Evolutionary conservation across 1,140 invertebrate species (phyloP), one percentile per base, ranked within the genome.

Genomic region (Polyergus mexicanus): DNA sequence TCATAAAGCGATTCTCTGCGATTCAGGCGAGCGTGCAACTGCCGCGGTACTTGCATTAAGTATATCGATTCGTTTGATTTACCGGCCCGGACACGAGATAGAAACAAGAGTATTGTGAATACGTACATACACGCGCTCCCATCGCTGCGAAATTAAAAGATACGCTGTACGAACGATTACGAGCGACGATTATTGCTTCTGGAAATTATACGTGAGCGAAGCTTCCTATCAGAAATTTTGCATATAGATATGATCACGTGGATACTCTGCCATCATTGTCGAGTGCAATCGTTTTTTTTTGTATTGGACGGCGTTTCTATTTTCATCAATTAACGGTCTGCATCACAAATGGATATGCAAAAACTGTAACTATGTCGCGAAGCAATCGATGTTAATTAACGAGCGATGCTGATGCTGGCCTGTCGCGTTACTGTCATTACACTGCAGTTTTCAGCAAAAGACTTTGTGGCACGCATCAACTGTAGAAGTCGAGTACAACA

Each of bases 61-160:
- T 72, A 25, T 60, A 83, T 83, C 68, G 78, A 83, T 83, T 72
- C 54, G 22, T 60, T 72, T 81, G 78, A 72, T 81, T 60, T 72
- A 72, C 54, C 44, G 56, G 65, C 19, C 22, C 13, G 32, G 77
- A 68, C 44, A 32, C 22, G 19, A 4, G 38, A 7, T 66, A 13
- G 25, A 22, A 76, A 62, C 19, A 6, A 13, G 44, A 51, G 32
- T 78, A 66, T 68, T 68, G 76, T 19, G 0, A 51, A 25, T 54
- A 5, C 4, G 62, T 11, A 28, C 22, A 7, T 38, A 41, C 41
- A 22, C 22, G 28, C 25, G 47, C 44, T 0, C 44, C 44, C 44
- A 51, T 51, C 22, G 51, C 35, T 54, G 32, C 32, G 51, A 81
- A 72, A 81, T 81, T 74, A 83, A 83, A 83, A 83, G 62, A 41